These are phyloP conservation scores for Zootermopsis nevadensis DNA, from an alignment of 2,888 invertebrate species.

Conservation along the genomic window DNA sequence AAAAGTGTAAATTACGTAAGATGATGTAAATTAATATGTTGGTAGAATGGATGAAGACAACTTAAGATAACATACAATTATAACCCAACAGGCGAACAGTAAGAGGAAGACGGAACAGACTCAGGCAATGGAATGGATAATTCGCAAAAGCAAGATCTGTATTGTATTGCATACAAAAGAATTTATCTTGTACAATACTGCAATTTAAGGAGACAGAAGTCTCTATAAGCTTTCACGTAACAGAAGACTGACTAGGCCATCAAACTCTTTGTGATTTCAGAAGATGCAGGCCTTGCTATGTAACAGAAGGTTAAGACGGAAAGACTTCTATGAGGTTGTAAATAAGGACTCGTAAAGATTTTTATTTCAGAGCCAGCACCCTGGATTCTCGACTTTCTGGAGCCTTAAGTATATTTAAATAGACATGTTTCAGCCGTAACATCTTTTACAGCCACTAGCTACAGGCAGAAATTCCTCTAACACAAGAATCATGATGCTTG, in stretches of 20 bases:
- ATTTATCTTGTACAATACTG: too few relatives aligned
- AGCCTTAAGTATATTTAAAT: constrained; percentile 16
- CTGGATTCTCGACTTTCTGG: neutral
- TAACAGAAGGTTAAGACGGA: neutral
- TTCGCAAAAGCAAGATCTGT: too few relatives aligned
- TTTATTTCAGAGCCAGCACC: constrained; percentile 9
- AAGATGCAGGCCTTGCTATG: neutral
- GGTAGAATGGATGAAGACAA: too few relatives aligned
- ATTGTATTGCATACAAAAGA: too few relatives aligned
- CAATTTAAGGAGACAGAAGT: too few relatives aligned
- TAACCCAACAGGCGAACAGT: too few relatives aligned
- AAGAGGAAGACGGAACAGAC: too few relatives aligned
- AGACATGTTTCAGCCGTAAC: neutral
- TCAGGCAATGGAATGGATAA: too few relatives aligned
- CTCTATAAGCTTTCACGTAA: too few relatives aligned
- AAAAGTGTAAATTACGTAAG: too few relatives aligned
- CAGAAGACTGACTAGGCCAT: neutral
- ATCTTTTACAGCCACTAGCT: neutral
- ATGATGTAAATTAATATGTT: too few relatives aligned
- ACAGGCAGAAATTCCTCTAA: neutral
- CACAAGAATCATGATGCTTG: neutral
- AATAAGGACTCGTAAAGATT: neutral
- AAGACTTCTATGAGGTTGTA: neutral
- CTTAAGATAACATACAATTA: too few relatives aligned
- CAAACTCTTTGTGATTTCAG: neutral